Base-by-base conservation (phyloP, 2,888 invertebrate species). In the Platynereis dumerilii region DNA sequence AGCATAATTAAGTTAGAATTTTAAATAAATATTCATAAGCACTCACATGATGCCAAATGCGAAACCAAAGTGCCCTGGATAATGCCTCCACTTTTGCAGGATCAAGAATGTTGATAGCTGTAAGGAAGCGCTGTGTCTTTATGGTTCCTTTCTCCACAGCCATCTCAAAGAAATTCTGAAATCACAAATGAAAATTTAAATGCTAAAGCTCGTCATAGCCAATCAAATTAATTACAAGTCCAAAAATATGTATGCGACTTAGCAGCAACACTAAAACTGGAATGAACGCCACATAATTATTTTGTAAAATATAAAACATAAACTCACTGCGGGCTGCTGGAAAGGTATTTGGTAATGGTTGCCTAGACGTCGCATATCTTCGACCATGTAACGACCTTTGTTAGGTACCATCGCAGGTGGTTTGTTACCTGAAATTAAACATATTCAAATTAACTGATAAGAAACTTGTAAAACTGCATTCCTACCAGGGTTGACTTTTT, bases 321-420 rank as follows among this genome's bases (percentile, higher is more conserved):
- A 65, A 69, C 69, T 67, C 63, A 78, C 80, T 26, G 70, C 53
- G 20, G 84, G 84, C 1, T 72, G 64, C 20, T 75, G 79, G 7
- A 85, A 17, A 2, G 84, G 82, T n/a, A 86, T 74, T 54, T 79
- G 71, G 75, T 78, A 84, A 70, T 83, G 84, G 29, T 78, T 73
- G 10, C 74, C 72, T 26, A 80, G 73, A 63, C 82, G 70, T 24
- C 69, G 60, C 15, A 86, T 62, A 66, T 86, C 86, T 27, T 73
- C 67, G 2, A 64, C 20, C 81, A 85, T 79, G 71, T 86, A 84
- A 2, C 67, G 45, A 1, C 74, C 81, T 69, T 85, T 85, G 53
- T 72, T 77, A 20, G 83, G 79, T 1, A 84, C 79, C 45, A 80
- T 70, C 10, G 76, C 81, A 3, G 85, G 85, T 0, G 86, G 83